Percentiles rank a stretch among this genome's conserved stretches.
phyloP scores from a whole-genome alignment of 2,113 vertebrate genomes.

The Notothenia coriiceps region DNA sequence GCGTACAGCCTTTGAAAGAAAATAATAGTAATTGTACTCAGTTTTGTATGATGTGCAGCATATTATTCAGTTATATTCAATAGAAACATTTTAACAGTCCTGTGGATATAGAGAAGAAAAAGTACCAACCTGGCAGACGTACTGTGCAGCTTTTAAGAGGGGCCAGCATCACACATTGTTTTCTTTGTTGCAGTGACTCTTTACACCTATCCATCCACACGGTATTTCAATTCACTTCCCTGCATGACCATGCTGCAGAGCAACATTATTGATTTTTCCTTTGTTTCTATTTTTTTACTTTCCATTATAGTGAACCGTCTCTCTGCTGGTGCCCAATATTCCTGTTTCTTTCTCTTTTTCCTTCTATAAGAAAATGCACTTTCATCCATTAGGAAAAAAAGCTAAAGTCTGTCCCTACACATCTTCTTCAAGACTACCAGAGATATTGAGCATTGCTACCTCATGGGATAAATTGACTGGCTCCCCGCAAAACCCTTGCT shows the following conservation, averaged over 20 bases:
- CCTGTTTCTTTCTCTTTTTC: not conserved
- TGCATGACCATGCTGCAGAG: conserved; percentile 28
- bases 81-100: not conserved
- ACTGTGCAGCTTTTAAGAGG: conserved; percentile 14
- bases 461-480: too few species aligned
- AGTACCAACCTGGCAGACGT: not conserved
- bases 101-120: not conserved
- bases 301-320: conserved; percentile 22
- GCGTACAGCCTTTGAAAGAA: not conserved
- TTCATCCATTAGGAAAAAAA: conserved; percentile 13
- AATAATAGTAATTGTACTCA: not conserved
- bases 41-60: not conserved
- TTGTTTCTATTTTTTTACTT: conserved; percentile 41
- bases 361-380: not conserved
- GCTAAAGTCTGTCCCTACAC: conserved; percentile 20
- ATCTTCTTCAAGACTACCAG: conserved; percentile 7
- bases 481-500: too few species aligned
- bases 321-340: conserved; percentile 16
- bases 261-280: conserved; percentile 58
- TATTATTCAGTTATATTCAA: not conserved
- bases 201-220: conserved; percentile 16
- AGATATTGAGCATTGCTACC: too few species aligned
- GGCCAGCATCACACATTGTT: conserved; percentile 16
- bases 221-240: conserved; percentile 22
- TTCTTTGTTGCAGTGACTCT: conserved; percentile 29